phyloP scores from a whole-genome alignment of 1,140 invertebrate genomes.

The Hyles vespertilio region DNA sequence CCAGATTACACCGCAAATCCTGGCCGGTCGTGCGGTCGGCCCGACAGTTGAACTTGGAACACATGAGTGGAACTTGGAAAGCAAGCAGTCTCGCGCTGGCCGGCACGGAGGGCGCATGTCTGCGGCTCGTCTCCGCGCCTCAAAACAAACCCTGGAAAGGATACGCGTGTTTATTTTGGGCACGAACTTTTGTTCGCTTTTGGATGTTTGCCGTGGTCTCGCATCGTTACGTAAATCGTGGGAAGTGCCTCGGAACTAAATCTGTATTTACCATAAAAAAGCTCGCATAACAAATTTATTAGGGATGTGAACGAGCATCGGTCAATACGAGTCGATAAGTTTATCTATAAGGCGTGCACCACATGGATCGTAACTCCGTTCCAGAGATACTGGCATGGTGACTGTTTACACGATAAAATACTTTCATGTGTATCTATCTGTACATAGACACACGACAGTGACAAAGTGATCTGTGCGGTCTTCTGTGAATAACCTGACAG shows the following conservation, averaged over 20 bases:
- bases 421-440: slow-evolving; percentile 27
- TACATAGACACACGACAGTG: slow-evolving; percentile 23
- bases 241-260: slow-evolving; percentile 3
- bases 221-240: slow-evolving; percentile 47
- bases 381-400: slow-evolving; percentile 26
- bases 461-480: slow-evolving; percentile 8
- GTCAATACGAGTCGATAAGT: slow-evolving; percentile 14
- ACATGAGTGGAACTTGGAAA: slow-evolving; percentile 22
- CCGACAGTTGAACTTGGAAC: slow-evolving; percentile 28
- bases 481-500: background rate
- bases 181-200: slow-evolving; percentile 49
- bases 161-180: slow-evolving; percentile 56
- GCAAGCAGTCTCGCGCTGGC: slow-evolving; percentile 42
- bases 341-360: slow-evolving; percentile 24
- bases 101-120: slow-evolving; percentile 36
- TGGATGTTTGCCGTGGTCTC: slow-evolving; percentile 35
- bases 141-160: slow-evolving; percentile 40
- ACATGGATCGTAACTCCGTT: slow-evolving; percentile 34
- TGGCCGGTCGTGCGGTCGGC: slow-evolving; percentile 8
- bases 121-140: slow-evolving; percentile 28
- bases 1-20: slow-evolving; percentile 12
- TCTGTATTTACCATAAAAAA: background rate
- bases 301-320: slow-evolving; percentile 1
- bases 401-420: slow-evolving; percentile 41
- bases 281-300: background rate